Evolutionary conservation across 2,797 vertebrate genomes (phyloP).

Genomic region (Muscicapa comitata): DNA sequence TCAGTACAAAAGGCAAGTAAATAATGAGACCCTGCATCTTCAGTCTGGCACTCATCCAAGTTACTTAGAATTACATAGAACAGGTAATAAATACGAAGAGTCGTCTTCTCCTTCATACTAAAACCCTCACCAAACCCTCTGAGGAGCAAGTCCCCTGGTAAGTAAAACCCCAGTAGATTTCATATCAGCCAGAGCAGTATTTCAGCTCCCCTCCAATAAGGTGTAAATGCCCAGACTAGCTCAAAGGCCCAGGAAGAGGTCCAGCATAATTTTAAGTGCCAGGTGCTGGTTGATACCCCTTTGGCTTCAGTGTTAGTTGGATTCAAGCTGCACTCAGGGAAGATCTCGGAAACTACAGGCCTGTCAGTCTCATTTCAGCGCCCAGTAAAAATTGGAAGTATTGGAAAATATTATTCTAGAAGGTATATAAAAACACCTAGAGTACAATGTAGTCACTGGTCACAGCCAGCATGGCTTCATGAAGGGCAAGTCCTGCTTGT

Average conservation of each 20-base stretch:
- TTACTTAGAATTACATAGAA: not conserved
- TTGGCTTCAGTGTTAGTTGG: constrained; percentile 70
- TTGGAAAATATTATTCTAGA: not conserved
- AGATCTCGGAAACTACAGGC: not conserved
- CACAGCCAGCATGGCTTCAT: not conserved
- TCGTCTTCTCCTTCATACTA: not conserved
- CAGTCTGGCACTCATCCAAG: not conserved
- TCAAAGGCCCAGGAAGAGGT: not conserved
- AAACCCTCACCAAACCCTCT: not conserved
- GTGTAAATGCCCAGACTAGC: not conserved
- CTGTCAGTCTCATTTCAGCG: not conserved
- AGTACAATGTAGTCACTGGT: not conserved
- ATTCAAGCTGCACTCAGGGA: not conserved
- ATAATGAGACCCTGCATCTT: constrained; percentile 30
- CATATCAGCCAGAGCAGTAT: not conserved
- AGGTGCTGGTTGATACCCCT: constrained; percentile 46
- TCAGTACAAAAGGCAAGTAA: constrained; percentile 55
- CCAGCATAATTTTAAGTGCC: not conserved
- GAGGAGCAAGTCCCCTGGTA: not conserved
- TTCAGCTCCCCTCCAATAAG: not conserved
- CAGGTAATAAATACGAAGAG: not conserved
- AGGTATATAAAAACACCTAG: not conserved
- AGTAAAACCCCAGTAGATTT: not conserved
- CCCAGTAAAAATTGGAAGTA: not conserved
- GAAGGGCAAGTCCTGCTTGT: not conserved